Evolutionary conservation across 1,140 invertebrate species (phyloP), one percentile per base, ranked within the genome.

Genomic region (Bilobella aurantiaca): DNA sequence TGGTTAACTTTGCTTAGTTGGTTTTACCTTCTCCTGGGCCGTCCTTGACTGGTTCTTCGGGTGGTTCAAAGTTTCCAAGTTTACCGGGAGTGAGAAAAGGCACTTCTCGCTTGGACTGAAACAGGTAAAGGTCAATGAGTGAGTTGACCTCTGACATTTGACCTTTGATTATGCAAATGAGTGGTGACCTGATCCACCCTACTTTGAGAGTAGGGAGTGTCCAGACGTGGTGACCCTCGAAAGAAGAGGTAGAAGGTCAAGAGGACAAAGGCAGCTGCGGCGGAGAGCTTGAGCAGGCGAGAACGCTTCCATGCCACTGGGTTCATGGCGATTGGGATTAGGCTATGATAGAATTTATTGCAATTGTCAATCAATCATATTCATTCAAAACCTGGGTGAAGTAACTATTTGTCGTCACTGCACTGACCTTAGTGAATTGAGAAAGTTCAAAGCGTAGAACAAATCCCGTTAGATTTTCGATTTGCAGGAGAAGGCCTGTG

Each of bases 11-110:
- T n/a, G n/a, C n/a, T n/a, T n/a, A n/a, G n/a, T n/a, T n/a, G n/a
- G n/a, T n/a, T n/a, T n/a, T n/a, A n/a, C n/a, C n/a, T 79, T 92
- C 91, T 16, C 93, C 93, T 47, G 92, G 90, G 0, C 91, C 92
- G 53, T 77, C 79, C 69, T 42, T 31, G 12, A 69, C 30, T 57
- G 78, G 75, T 37, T 83, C 75, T 47, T 85, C 74, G 72, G 25
- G 65, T 32, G 79, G 79, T 68, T 83, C 82, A 77, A 79, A 83
- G 69, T 83, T 83, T 47, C 81, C 81, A 3, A 76, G 18, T 14
- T 77, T 75, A 1, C 76, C 77, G 25, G 73, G 58, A 37, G 75
- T 78, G 34, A 80, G 75, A 16, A 77, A 73, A 28, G 79, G 71
- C 1, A 62, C 21, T 25, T 58, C 27, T 66, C 67, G 70, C 49